phyloP scores from a whole-genome alignment of 2,113 vertebrate genomes.

The Micronycteris hirsuta region DNA sequence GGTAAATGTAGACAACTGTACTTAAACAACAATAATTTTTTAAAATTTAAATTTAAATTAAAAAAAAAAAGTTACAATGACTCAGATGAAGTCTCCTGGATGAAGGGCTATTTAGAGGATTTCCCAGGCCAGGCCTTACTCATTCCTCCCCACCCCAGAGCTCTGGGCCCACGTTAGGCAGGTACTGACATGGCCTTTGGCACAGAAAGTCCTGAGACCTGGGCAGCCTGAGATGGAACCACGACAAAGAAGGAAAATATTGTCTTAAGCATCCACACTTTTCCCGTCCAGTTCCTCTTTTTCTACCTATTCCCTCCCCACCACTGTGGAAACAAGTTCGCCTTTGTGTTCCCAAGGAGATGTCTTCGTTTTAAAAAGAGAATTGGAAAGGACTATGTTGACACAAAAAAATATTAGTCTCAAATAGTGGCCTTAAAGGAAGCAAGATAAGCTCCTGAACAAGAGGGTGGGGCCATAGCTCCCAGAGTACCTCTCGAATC shows the following conservation, averaged over 20 bases:
- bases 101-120: not conserved
- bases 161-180: not conserved
- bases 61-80: not conserved
- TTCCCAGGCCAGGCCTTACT: not conserved
- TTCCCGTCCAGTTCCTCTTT: not conserved
- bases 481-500: not conserved
- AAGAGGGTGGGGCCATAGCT: not conserved
- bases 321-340: not conserved
- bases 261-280: not conserved
- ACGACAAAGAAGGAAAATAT: not conserved
- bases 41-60: too few relatives aligned
- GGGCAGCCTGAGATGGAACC: not conserved
- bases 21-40: too few relatives aligned
- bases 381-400: not conserved
- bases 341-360: not conserved
- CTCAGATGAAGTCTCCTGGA: not conserved
- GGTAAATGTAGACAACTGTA: too few relatives aligned
- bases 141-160: not conserved
- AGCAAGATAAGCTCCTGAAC: not conserved
- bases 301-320: not conserved
- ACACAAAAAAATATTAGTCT: not conserved
- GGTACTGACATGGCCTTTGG: not conserved
- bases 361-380: constrained; percentile 20
- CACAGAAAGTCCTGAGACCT: not conserved
- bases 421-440: not conserved